Evolutionary conservation across 2,113 vertebrate genomes (phyloP).

Genomic region (Plectropomus leopardus): DNA sequence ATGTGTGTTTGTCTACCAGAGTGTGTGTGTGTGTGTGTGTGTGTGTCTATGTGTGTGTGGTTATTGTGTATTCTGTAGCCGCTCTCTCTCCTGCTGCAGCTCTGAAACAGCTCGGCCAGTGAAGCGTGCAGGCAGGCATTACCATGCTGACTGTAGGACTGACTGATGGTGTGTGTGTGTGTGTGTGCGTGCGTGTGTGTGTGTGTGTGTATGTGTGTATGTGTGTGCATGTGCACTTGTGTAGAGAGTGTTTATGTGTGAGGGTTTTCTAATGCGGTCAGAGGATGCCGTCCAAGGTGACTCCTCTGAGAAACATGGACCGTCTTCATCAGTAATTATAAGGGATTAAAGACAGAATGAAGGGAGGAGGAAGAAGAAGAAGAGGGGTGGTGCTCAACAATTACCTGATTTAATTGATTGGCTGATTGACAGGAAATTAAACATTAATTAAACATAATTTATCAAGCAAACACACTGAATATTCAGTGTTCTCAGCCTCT

Average conservation of each 20-base stretch:
- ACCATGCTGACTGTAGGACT: slow-evolving; percentile 48
- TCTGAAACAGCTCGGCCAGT: slow-evolving; percentile 58
- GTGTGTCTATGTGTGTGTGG: slow-evolving; percentile 18
- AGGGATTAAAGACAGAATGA: slow-evolving; percentile 13
- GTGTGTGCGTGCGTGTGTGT: slow-evolving; percentile 36
- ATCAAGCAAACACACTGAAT: background rate
- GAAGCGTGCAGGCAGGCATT: slow-evolving; percentile 61
- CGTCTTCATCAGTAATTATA: slow-evolving; percentile 42
- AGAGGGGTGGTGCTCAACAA: background rate
- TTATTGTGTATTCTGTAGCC: slow-evolving; percentile 61
- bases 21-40: slow-evolving; percentile 28
- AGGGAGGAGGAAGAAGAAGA: background rate
- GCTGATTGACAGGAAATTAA: background rate
- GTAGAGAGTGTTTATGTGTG: slow-evolving; percentile 20
- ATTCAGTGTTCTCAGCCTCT: background rate
- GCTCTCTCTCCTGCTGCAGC: slow-evolving; percentile 64
- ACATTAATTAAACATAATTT: background rate
- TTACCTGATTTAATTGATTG: slow-evolving; percentile 24
- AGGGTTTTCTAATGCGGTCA: slow-evolving; percentile 27
- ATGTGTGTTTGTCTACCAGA: slow-evolving; percentile 3
- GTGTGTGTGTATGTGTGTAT: slow-evolving; percentile 44
- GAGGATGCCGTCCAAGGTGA: slow-evolving; percentile 73
- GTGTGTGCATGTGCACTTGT: background rate
- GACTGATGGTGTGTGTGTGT: slow-evolving; percentile 13
- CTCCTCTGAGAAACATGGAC: slow-evolving; percentile 57